Evolutionary conservation across 2,113 vertebrate species (phyloP), one percentile per base, ranked within the genome.

Genomic region (Oceanodroma tethys): DNA sequence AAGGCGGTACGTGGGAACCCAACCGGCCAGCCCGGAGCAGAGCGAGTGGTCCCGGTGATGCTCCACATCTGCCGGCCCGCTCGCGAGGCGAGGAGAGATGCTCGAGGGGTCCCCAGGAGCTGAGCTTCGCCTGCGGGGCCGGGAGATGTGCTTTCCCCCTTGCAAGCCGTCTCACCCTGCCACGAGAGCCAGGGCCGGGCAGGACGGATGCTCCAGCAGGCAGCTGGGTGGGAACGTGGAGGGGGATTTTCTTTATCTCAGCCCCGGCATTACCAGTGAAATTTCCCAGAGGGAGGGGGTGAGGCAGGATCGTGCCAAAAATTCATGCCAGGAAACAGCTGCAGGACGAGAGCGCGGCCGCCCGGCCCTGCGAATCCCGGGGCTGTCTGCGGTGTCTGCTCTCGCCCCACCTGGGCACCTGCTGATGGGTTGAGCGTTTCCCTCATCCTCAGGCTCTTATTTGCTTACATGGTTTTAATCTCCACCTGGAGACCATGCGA

Each of bases 261-360:
- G 23, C 25, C 19, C 42, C 17, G 0, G 55, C 1, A 5, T 45
- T 85, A 79, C 59, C 81, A 63, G 89, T 59, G 47, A 74, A 25
- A 60, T 84, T 94, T 96, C 91, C 81, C 89, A 79, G 73, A 81
- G 42, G 20, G 56, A 75, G 68, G 7, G 18, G 13, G 5, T 10
- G 56, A 88, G 43, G 48, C 36, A 65, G 56, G 32, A 78, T 58
- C 3, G 1, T 26, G 38, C 83, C 72, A 93, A 87, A 92, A 89
- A 78, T 59, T 83, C 48, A 27, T 81, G 36, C 55, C 7, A 18
- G 83, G 67, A 94, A 94, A 59, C 0, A 5, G 68, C 73, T 66
- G 68, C 55, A 70, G 73, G 59, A 43, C 1, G 5, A 62, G 20
- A 89, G 11, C 1, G 0, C 4, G 3, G 34, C 15, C 0, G 0